phyloP scores from a whole-genome alignment of 2,888 invertebrate species.

The Pachymerium ferrugineum region DNA sequence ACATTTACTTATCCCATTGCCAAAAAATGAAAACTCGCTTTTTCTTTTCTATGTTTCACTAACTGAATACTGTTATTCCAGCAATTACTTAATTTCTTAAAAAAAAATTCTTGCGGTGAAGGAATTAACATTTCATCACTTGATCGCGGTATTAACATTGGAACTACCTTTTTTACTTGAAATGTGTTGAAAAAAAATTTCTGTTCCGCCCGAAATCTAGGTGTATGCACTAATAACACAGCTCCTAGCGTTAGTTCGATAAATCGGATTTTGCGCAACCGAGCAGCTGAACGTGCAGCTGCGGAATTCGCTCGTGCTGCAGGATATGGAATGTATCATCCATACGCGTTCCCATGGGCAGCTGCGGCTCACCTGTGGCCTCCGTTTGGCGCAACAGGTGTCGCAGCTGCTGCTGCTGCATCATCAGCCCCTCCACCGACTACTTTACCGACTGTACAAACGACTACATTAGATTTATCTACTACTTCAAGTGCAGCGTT shows the following conservation, averaged over 20 bases:
- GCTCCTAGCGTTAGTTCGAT: slow-evolving; percentile 96
- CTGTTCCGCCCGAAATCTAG: slow-evolving; percentile 57
- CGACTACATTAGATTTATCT: slow-evolving; percentile 34
- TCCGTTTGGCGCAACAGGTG: slow-evolving; percentile 38
- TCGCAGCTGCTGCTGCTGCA: slow-evolving; percentile 52
- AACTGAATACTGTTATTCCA: no score
- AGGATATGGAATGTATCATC: slow-evolving; percentile 78
- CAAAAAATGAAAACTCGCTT: neutral
- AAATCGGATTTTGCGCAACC: slow-evolving; percentile 88
- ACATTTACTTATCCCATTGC: slow-evolving; percentile 43
- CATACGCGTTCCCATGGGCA: slow-evolving; percentile 55
- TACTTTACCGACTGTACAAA: neutral
- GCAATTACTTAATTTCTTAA: no score
- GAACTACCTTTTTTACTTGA: neutral
- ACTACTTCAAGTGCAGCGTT: slow-evolving; percentile 27
- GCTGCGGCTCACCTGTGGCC: slow-evolving; percentile 43
- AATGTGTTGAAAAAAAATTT: neutral
- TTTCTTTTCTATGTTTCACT: no score
- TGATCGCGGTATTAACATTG: no score
- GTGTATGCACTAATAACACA: slow-evolving; percentile 89
- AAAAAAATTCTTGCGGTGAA: no score
- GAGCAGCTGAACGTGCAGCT: slow-evolving; percentile 92
- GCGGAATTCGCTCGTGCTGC: slow-evolving; percentile 91
- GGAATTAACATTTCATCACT: no score
- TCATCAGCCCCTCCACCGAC: slow-evolving; percentile 33